Conservation (phyloP, 2,113 vertebrate genomes). For the Lagopus muta region DNA sequence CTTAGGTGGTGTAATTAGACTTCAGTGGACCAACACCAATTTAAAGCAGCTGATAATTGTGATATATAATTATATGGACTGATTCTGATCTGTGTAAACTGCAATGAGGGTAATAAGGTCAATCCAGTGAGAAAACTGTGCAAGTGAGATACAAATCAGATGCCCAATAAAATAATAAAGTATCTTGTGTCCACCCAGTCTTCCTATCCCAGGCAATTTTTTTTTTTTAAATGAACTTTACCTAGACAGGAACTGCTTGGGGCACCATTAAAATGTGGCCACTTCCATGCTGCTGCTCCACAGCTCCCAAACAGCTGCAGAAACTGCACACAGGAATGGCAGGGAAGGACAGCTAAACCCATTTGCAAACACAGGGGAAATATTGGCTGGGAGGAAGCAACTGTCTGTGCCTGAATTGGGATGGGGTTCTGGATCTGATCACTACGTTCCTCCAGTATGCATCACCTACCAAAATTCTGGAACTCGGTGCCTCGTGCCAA, state of each 20-base stretch:
- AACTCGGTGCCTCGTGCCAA: background rate
- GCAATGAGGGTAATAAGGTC: conserved; percentile 45
- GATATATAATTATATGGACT: conserved; percentile 54
- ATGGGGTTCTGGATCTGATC: background rate
- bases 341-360: background rate
- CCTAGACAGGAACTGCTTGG: background rate
- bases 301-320: background rate
- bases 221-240: background rate
- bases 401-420: background rate
- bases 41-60: conserved; percentile 50
- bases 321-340: background rate
- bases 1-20: conserved; percentile 65
- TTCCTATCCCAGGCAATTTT: background rate
- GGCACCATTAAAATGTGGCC: background rate
- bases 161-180: conserved; percentile 56
- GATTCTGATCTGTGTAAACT: conserved; percentile 62
- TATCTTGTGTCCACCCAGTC: conserved; percentile 3
- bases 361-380: background rate
- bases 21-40: conserved; percentile 38
- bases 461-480: background rate
- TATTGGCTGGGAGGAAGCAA: background rate
- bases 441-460: background rate
- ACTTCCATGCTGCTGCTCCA: background rate
- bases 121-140: conserved; percentile 45
- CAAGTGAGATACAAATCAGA: conserved; percentile 51